Conservation (phyloP, 2,113 vertebrate genomes). For the Aepyceros melampus region DNA sequence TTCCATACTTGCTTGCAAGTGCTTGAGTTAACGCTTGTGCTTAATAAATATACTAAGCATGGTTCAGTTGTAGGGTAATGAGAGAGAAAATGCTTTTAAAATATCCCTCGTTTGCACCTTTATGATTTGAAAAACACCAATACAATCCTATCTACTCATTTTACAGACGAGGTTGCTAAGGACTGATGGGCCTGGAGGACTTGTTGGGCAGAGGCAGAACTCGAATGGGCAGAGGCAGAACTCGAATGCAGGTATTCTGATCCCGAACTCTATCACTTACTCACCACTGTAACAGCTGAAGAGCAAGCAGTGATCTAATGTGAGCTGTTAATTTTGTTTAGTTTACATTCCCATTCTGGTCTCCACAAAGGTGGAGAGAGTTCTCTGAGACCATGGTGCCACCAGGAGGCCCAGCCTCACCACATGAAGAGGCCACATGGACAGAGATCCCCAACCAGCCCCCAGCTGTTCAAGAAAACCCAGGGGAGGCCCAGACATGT, state of each 20-base stretch:
- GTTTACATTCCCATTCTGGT: not conserved
- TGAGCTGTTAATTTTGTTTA: not conserved
- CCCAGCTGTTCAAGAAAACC: not conserved
- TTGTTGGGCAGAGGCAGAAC: not conserved
- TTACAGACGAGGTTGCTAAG: not conserved
- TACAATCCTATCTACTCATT: not conserved
- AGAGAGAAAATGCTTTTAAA: not conserved
- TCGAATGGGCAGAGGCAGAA: not conserved
- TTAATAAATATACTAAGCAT: not conserved
- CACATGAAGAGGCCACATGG: not conserved
- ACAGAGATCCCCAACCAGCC: too few species aligned
- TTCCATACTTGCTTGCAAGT: not conserved
- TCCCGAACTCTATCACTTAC: not conserved
- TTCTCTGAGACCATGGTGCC: not conserved
- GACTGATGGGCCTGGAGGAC: not conserved
- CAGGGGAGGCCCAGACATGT: not conserved
- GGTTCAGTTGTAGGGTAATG: not conserved
- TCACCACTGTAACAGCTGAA: not conserved
- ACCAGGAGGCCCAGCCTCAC: accelerated
- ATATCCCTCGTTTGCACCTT: not conserved
- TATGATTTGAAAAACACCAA: not conserved
- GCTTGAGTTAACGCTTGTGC: not conserved
- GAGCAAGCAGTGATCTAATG: not conserved
- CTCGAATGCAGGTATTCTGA: not conserved
- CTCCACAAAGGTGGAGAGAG: not conserved